Evolutionary conservation across 1,140 invertebrate species (phyloP).

Genomic region (Ylistrum balloti): DNA sequence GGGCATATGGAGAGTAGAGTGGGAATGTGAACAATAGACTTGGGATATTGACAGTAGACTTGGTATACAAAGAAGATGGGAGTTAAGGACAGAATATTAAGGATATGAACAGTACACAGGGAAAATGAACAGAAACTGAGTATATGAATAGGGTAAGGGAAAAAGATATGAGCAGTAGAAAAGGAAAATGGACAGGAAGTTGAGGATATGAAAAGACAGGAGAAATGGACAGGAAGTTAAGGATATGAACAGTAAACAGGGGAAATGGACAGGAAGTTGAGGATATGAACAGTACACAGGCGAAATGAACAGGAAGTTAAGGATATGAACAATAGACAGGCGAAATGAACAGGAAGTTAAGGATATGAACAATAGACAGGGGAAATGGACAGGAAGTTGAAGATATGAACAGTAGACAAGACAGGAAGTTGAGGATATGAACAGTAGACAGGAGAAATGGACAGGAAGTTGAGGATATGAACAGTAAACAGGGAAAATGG

Average conservation of each 20-base stretch:
- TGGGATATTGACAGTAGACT: no score
- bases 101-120: no score
- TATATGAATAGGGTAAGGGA: no score
- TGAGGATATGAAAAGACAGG: neutral
- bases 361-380: neutral
- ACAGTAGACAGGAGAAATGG: neutral
- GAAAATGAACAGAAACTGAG: no score
- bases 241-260: neutral
- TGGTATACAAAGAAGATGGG: no score
- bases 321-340: neutral
- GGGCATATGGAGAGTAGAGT: no score
- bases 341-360: neutral
- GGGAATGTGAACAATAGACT: no score
- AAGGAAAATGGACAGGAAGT: no score
- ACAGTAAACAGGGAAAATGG: neutral
- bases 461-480: neutral
- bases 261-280: neutral
- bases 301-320: neutral
- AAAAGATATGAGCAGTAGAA: no score
- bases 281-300: neutral
- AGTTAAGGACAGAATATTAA: no score
- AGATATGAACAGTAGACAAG: neutral
- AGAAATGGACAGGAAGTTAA: neutral
- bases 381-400: neutral
- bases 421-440: no score